These are phyloP conservation scores for Corella eumyota DNA, from an alignment of 23 tunicate species.

Conservation along the genomic window DNA sequence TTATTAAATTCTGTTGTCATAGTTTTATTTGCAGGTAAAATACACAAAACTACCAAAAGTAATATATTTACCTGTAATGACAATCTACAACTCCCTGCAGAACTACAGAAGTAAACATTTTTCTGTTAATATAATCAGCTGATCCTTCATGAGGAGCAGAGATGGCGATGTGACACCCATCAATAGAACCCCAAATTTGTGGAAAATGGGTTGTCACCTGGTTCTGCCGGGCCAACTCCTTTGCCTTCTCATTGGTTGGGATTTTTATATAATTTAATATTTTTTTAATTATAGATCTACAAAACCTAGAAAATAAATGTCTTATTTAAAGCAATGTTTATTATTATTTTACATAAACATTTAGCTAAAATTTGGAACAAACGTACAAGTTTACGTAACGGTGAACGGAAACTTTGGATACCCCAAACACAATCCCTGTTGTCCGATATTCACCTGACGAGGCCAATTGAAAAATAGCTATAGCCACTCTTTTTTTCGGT, in stretches of 20 bases:
- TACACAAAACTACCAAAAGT: too few relatives aligned
- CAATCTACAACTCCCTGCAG: slow-evolving; percentile 35
- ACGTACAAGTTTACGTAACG: neutral
- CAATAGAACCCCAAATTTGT: slow-evolving; percentile 24
- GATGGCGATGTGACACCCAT: slow-evolving; percentile 29
- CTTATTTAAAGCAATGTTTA: too few relatives aligned
- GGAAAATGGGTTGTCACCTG: slow-evolving; percentile 11
- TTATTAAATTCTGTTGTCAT: too few relatives aligned
- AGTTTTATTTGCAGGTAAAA: too few relatives aligned
- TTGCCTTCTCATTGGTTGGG: slow-evolving; percentile 11
- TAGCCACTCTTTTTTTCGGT: slow-evolving; percentile 15
- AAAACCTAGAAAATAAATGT: slow-evolving; percentile 11
- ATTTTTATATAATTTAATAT: slow-evolving; percentile 6
- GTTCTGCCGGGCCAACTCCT: slow-evolving; percentile 8
- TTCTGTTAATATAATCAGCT: slow-evolving; percentile 22
- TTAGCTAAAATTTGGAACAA: neutral
- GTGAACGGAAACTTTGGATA: slow-evolving; percentile 16
- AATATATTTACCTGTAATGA: slow-evolving; percentile 12
- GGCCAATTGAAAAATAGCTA: slow-evolving; percentile 19
- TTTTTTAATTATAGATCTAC: slow-evolving; percentile 12
- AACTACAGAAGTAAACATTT: slow-evolving; percentile 16
- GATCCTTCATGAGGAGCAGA: slow-evolving; percentile 16
- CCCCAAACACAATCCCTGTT: slow-evolving; percentile 16
- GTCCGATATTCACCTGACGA: slow-evolving; percentile 18
- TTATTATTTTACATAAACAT: too few relatives aligned